Conservation (phyloP, 1,140 invertebrate species). For the Lepidotrigona ventralis region DNA sequence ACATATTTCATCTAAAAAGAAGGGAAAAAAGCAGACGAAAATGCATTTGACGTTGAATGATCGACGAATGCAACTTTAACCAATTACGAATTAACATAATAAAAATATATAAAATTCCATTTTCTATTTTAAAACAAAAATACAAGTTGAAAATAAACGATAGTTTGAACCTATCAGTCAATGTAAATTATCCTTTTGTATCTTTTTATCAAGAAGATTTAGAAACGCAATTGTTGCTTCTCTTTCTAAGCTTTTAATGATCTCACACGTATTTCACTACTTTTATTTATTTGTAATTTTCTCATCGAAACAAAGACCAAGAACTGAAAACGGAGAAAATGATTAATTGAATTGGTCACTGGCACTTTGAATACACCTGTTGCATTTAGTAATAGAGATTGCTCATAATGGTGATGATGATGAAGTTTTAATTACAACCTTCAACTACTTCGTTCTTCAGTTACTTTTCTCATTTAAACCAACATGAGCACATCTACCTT, state of each 20-base stretch:
- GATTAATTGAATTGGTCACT: neutral
- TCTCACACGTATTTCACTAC: neutral
- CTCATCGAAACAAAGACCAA: neutral
- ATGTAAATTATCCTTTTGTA: no score
- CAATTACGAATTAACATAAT: neutral
- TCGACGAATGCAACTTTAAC: neutral
- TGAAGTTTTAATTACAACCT: neutral
- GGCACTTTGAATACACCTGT: neutral
- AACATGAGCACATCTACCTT: neutral
- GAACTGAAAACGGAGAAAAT: neutral
- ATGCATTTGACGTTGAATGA: neutral
- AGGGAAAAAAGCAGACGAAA: neutral
- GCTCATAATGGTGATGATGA: neutral
- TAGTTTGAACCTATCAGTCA: neutral
- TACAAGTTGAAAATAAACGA: neutral
- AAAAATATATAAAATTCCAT: neutral
- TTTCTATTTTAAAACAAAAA: neutral
- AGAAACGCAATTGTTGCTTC: neutral
- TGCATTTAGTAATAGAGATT: neutral
- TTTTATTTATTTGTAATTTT: neutral
- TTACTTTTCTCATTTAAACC: neutral
- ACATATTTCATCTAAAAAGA: slow-evolving; percentile 24
- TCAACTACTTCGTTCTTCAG: neutral
- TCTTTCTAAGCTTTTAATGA: neutral
- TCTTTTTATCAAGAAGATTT: neutral